Conservation (phyloP, 2,113 vertebrate species). For the Pagrus major region DNA sequence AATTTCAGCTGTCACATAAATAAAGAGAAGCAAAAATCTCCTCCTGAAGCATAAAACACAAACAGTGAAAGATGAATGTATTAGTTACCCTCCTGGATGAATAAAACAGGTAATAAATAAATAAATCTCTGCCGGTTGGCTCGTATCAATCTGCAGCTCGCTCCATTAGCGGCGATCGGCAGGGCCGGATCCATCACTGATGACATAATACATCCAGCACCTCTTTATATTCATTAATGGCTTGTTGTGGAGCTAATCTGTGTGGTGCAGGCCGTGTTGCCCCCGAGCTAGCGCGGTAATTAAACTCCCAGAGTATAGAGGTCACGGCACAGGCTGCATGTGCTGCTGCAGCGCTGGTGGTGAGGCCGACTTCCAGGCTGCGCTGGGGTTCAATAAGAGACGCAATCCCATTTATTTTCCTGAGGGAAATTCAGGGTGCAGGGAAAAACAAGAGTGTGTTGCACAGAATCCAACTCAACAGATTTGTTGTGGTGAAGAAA, state of each 20-base stretch:
- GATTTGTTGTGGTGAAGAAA: neutral
- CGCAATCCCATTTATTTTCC: slow-evolving; percentile 42
- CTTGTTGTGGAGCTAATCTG: slow-evolving; percentile 69
- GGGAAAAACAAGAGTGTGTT: neutral
- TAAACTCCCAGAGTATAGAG: slow-evolving; percentile 57
- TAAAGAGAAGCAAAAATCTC: too few species aligned
- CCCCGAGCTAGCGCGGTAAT: slow-evolving; percentile 60
- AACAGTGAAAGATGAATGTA: too few species aligned
- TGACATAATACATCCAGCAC: slow-evolving; percentile 28
- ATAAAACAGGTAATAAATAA: neutral
- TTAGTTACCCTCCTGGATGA: neutral
- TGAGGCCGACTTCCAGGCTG: slow-evolving; percentile 32
- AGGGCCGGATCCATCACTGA: slow-evolving; percentile 58
- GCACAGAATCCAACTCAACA: neutral
- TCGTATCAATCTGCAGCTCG: slow-evolving; percentile 29
- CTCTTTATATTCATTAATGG: slow-evolving; percentile 66
- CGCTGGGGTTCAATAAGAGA: slow-evolving; percentile 33
- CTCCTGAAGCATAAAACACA: too few species aligned
- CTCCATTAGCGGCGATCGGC: slow-evolving; percentile 54
- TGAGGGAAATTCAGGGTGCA: neutral
- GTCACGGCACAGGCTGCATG: slow-evolving; percentile 29
- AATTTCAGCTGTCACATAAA: too few species aligned
- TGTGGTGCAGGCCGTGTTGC: slow-evolving; percentile 50
- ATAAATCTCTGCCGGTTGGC: slow-evolving; percentile 2
- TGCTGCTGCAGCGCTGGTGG: slow-evolving; percentile 22